These are phyloP conservation scores for Cheirogaleus medius DNA, from an alignment of 2,113 vertebrate species.

Conservation along the genomic window DNA sequence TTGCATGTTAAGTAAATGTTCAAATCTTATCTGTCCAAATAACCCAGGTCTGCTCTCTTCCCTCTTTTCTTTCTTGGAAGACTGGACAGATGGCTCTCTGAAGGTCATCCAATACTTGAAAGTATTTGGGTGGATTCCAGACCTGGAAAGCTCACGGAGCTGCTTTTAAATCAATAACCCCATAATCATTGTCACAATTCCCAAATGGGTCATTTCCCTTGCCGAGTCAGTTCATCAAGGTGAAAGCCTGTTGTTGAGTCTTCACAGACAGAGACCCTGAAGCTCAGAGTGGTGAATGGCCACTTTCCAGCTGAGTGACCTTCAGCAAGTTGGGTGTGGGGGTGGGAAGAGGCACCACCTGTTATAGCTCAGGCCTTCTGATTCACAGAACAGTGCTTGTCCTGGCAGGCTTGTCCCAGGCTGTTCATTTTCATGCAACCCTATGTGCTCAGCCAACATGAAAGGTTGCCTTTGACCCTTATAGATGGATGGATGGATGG, in stretches of 20 bases:
- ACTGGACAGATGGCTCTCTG: background rate
- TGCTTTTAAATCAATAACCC: background rate
- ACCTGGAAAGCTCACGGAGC: background rate
- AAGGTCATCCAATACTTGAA: background rate
- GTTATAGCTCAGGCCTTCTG: background rate
- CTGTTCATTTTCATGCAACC: background rate
- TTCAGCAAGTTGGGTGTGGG: background rate
- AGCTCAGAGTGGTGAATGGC: background rate
- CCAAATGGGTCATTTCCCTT: background rate
- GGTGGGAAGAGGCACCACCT: too few species aligned
- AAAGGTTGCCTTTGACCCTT: background rate
- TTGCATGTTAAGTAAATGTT: background rate
- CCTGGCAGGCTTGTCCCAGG: background rate
- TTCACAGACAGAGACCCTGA: background rate
- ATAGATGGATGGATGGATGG: background rate
- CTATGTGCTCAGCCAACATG: background rate
- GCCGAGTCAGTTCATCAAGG: background rate
- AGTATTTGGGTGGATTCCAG: conserved; percentile 14
- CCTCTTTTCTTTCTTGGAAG: background rate
- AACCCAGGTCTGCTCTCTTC: background rate
- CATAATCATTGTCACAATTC: background rate
- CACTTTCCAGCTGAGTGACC: background rate
- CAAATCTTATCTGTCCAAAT: background rate
- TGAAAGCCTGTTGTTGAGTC: background rate
- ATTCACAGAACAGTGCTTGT: background rate